Evolutionary conservation across 2,797 vertebrate genomes (phyloP), one percentile per base, ranked within the genome.

Genomic region (Lithobates pipiens): DNA sequence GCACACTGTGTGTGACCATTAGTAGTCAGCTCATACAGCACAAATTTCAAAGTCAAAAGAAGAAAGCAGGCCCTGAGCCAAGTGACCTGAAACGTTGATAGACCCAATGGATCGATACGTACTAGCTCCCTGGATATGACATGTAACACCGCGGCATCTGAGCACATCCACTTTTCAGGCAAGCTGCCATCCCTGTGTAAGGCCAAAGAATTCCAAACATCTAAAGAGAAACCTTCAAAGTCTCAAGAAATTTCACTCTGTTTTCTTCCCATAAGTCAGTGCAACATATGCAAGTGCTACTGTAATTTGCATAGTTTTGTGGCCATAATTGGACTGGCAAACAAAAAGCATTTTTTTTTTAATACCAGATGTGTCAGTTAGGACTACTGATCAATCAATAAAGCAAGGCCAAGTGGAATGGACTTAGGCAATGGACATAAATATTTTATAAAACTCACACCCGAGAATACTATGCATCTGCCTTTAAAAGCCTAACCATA

Each of bases 31-130:
- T 42, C 72, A 75, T 67, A 46, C 39, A 82, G 21, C 71, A 46
- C 50, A 39, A 44, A 61, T 78, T 18, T 78, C 83, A 84, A 84
- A 61, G 73, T 84, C 32, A 71, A 84, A 44, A 77, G 57, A 70
- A 79, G 67, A 78, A 65, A 73, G 18, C 69, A 72, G 76, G 54
- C 83, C 42, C 42, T n/a, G 36, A 79, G 76, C 76, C 83, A 85
- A 85, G 83, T 78, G 83, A 85, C 70, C 77, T 75, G 77, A 77
- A 85, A 85, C 42, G 70, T 34, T 73, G 76, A 79, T 65, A 75
- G 34, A 85, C 83, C 70, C 71, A 79, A 68, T 36, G 57, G 77
- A 85, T 85, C 77, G 74, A 75, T 85, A 72, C 74, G 77, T 50
- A 63, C 15, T 46, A 85, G 68, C 36, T 85, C 83, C 76, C 83